Evolutionary conservation across 2,888 invertebrate genomes (phyloP), one percentile per base, ranked within the genome.

Genomic region (Mamestra brassicae): DNA sequence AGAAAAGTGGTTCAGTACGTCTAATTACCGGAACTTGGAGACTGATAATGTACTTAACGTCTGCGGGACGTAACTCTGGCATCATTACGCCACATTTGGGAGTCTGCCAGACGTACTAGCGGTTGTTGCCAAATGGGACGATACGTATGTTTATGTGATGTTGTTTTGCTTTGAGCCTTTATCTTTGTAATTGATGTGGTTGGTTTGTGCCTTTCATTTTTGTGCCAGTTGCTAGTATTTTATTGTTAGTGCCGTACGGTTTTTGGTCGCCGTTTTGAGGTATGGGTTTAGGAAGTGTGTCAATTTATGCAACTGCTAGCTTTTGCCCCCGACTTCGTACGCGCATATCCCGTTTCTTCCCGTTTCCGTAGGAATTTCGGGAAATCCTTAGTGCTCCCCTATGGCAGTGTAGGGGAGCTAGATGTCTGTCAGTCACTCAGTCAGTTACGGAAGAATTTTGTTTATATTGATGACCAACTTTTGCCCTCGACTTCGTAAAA

Each of bases 31-130:
- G 70, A 84, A 72, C 72, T 62, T 58, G 54, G 60, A 45, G 62
- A 65, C 58, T 58, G 85, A 83, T 83, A 83, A 81, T 50, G 71
- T 82, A 84, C 85, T 82, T 84, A 82, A 60, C 76, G 61, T 68
- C 64, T 38, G 70, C 0, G 67, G 61, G 67, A 66, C 68, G 66
- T 65, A 80, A 64, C 73, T 80, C 68, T 72, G 77, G 83, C 69
- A 81, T 79, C 83, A 83, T 86, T 85, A 84, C 85, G 79, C 74
- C 57, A 71, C 78, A 80, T 81, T 89, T 90, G 90, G 90, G 85
- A 81, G 55, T 4, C n/a, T 85, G 90, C 90, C 90, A 90, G 87
- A 58, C 45, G 64, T 65, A 45, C 45, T 57, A 54, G 80, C 8
- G 34, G 36, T 61, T 61, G 60, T 58, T 85, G 81, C 84, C 83